Base-by-base conservation (phyloP, 2,113 vertebrate genomes). In the Plectropomus leopardus region DNA sequence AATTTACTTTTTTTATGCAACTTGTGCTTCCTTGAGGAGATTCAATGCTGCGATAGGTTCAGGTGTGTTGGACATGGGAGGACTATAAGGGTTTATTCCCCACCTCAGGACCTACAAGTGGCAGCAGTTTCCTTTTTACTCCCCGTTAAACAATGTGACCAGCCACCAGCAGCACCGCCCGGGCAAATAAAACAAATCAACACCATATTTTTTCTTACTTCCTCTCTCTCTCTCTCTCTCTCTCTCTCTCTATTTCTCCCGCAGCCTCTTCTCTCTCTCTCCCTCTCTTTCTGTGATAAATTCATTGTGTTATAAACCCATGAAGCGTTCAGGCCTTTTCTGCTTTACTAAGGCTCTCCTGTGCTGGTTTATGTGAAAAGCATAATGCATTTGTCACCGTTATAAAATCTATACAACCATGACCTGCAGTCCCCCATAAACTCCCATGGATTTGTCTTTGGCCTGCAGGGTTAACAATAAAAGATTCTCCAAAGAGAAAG, bases 281-380 rank as follows among this genome's bases (percentile, higher is more conserved):
- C 79, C 65, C 1, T 61, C 60, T 80, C 53, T 55, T 32, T 76
- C 58, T 78, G 88, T 74, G 57, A 85, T 87, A 80, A 93, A 93
- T 92, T 93, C 61, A 87, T 85, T 88, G 78, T 53, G 61, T 87
- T 93, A 85, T 84, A 90, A 95, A 91, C 84, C 84, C 65, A 77
- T 71, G 77, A 92, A 91, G 87, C 90, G 77, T 80, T 85, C 82
- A 93, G 86, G 78, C 87, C 79, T 65, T 75, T 89, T 77, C 82
- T 80, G 80, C 76, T 90, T 92, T 94, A 92, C 82, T 79, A 82
- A 82, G 89, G 80, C 82, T 92, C 85, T 81, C 86, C 76, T 90
- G 80, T 80, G 36, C 66, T 86, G 83, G 48, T 92, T 95, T 93
- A 87, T 88, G 66, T 75, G 85, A 90, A 83, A 72, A 85, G 86